Evolutionary conservation across 2,888 invertebrate species (phyloP).

Genomic region (Ptychoptera contaminata): DNA sequence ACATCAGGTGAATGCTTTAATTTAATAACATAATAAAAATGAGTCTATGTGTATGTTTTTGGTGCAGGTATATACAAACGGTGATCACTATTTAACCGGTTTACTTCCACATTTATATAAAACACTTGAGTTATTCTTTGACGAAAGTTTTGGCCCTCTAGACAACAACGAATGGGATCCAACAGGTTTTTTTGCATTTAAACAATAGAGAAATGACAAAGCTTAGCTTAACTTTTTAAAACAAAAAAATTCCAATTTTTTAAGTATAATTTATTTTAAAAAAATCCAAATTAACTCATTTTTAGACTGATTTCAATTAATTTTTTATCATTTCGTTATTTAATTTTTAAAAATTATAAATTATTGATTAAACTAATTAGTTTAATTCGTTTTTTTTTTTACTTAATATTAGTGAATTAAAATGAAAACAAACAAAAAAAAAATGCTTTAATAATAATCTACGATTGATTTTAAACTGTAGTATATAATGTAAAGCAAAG

Average conservation of each 20-base stretch:
- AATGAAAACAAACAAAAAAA: too few relatives aligned
- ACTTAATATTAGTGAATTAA: too few relatives aligned
- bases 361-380: background rate
- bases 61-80: slow-evolving; percentile 71
- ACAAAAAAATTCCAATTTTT: background rate
- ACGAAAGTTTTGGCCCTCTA: slow-evolving; percentile 62
- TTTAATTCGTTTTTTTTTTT: too few relatives aligned
- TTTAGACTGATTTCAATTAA: background rate
- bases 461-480: too few relatives aligned
- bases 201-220: slow-evolving; percentile 21
- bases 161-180: slow-evolving; percentile 57
- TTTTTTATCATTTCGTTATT: background rate
- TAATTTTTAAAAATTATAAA: slow-evolving; percentile 1
- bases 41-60: slow-evolving; percentile 3
- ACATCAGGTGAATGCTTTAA: slow-evolving; percentile 51
- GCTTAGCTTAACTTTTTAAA: too few relatives aligned
- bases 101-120: slow-evolving; percentile 65
- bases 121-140: slow-evolving; percentile 74
- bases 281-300: background rate
- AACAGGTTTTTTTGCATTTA: slow-evolving; percentile 33
- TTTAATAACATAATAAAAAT: background rate
- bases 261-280: background rate
- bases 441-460: too few relatives aligned
- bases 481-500: too few relatives aligned
- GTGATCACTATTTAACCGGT: slow-evolving; percentile 58